Base-by-base conservation (phyloP, 2,797 vertebrate species). In the Chaetophractus vellerosus region DNA sequence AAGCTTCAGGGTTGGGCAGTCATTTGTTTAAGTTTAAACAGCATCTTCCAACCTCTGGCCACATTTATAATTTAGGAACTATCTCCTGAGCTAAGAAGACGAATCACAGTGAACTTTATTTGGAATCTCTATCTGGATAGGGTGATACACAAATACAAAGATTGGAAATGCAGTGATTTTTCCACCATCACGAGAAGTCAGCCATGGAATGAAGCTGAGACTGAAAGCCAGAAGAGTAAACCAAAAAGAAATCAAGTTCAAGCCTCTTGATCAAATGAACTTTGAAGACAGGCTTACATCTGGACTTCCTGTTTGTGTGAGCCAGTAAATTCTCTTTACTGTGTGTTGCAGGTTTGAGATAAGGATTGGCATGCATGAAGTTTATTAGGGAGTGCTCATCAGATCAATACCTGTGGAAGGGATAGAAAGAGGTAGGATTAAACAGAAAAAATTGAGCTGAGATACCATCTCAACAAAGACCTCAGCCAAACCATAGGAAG, bases 11-110 rank as follows among this genome's bases (percentile, higher is more conserved):
- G 0, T 0, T 72, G 15, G 7, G 5, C 15, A 64, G 6, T 59
- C 7, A 4, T 45, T 80, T 55, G 12, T 26, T 33, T 23, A 85
- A 55, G 38, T 0, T 38, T 23, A 85, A 0, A 69, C 33, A 72
- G 4, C n/a, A 66, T 4, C 75, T 66, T 26, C 2, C 23, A 16
- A 26, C 0, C 0, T 45, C 1, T 68, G 3, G 33, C 19, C n/a
- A 36, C 50, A 68, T 68, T 68, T 19, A 36, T 66, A 19, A 18
- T 68, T 68, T 16, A 36, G 66, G 4, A 68, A 19, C 41, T n/a
- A 0, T 50, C 10, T 48, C n/a, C 14, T 5, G 21, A 48, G 7
- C 16, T 14, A 19, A 78, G 68, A 21, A 50, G 31, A 71, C 10
- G 3, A 33, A 64, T 76, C 45, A 52, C 9, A 82, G 23, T 7